A percentile compares a stretch with the other conserved stretches of the same genome.
Conservation (phyloP, 2,797 vertebrate species). For the Gephyroberyx darwinii region DNA sequence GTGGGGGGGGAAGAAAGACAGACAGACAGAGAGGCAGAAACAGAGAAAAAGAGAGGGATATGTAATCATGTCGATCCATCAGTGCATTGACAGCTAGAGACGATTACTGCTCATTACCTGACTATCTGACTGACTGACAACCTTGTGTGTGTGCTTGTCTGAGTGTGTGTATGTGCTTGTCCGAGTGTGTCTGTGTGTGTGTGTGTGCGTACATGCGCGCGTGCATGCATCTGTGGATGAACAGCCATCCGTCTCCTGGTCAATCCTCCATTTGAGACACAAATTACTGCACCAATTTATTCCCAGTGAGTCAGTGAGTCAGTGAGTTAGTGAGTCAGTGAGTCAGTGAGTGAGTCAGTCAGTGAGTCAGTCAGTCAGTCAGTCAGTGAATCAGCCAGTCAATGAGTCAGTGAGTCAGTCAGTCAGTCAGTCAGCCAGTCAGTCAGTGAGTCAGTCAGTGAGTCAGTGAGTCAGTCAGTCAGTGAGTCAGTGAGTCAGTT, state of each 20-base stretch:
- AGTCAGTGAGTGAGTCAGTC: too few species aligned
- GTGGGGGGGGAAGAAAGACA: background rate
- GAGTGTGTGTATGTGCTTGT: background rate
- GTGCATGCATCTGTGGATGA: background rate
- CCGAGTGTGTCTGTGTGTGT: background rate
- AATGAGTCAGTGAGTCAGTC: too few species aligned
- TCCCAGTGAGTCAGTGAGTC: background rate
- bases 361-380: too few species aligned
- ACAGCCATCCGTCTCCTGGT: slow-evolving; percentile 25
- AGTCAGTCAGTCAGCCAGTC: too few species aligned
- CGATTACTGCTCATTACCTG: slow-evolving; percentile 62
- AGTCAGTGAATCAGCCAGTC: too few species aligned
- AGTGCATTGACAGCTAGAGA: slow-evolving; percentile 53
- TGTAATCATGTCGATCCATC: slow-evolving; percentile 49
- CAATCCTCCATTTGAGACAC: slow-evolving; percentile 36
- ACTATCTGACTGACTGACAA: slow-evolving; percentile 34
- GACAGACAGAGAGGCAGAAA: background rate
- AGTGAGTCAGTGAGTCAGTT: too few species aligned
- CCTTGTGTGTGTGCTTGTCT: background rate
- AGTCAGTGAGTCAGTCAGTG: too few species aligned
- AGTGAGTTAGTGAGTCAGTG: too few species aligned
- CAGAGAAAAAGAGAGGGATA: slow-evolving; percentile 20
- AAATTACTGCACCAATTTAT: slow-evolving; percentile 45
- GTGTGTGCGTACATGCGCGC: too few species aligned
- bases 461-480: too few species aligned